phyloP scores from a whole-genome alignment of 2,888 invertebrate species.

The Drosophila koepferae region DNA sequence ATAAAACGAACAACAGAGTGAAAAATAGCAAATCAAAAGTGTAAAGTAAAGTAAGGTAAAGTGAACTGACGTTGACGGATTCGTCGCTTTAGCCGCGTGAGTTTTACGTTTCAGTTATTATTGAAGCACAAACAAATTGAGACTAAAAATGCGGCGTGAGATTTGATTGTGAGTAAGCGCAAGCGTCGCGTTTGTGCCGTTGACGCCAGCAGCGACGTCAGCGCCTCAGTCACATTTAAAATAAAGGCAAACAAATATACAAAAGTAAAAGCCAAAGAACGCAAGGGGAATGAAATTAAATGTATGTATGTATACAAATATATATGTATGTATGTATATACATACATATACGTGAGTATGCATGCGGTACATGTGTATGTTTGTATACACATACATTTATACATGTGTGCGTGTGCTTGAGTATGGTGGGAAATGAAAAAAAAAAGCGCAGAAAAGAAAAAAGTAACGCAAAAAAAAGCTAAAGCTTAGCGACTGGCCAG shows the following conservation, averaged over 20 bases:
- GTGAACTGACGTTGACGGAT: slow-evolving; percentile 75
- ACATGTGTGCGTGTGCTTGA: slow-evolving; percentile 16
- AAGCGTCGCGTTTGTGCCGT: slow-evolving; percentile 55
- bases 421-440: slow-evolving; percentile 49
- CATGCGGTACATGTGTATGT: not conserved
- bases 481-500: slow-evolving; percentile 52
- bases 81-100: slow-evolving; percentile 76
- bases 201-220: slow-evolving; percentile 38
- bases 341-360: not conserved
- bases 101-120: slow-evolving; percentile 81
- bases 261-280: slow-evolving; percentile 63
- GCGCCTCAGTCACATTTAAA: slow-evolving; percentile 59
- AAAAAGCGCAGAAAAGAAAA: slow-evolving; percentile 33
- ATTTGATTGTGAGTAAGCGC: slow-evolving; percentile 83
- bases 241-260: slow-evolving; percentile 56
- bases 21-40: slow-evolving; percentile 40
- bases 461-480: slow-evolving; percentile 36
- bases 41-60: slow-evolving; percentile 52
- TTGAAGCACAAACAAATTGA: slow-evolving; percentile 83
- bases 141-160: slow-evolving; percentile 83
- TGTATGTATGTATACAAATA: slow-evolving; percentile 34
- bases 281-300: slow-evolving; percentile 51
- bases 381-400: not conserved
- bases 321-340: not conserved
- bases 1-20: slow-evolving; percentile 32